These are phyloP conservation scores for Chaetura pelagica DNA, from an alignment of 2,113 vertebrate genomes.

Conservation along the genomic window DNA sequence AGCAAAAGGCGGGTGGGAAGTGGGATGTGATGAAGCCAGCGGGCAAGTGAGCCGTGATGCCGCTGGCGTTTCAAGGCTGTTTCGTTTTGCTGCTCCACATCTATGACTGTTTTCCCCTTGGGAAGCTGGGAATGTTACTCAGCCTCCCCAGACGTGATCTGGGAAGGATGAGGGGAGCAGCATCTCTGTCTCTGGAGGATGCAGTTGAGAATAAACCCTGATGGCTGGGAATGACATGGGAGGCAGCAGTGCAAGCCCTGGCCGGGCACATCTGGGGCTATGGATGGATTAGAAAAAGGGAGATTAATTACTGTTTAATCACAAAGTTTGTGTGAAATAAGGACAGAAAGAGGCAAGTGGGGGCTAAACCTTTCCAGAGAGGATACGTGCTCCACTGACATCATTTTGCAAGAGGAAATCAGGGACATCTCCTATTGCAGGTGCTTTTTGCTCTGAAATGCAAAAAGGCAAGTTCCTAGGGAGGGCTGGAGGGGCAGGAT, in stretches of 20 bases:
- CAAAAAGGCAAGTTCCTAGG: too few relatives aligned
- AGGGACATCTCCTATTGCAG: too few relatives aligned
- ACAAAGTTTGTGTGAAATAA: not conserved
- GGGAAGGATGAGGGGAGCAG: not conserved
- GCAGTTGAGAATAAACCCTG: not conserved
- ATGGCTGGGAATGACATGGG: not conserved
- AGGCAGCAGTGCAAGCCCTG: not conserved
- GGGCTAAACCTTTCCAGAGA: not conserved
- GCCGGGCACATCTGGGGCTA: not conserved
- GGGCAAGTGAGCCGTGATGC: not conserved
- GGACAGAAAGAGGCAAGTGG: not conserved
- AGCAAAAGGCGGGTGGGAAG: not conserved
- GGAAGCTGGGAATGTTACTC: not conserved
- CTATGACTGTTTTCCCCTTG: not conserved
- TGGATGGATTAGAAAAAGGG: not conserved
- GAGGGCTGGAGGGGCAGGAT: too few relatives aligned
- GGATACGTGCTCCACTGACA: not conserved
- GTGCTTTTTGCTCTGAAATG: too few relatives aligned
- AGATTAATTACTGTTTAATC: not conserved
- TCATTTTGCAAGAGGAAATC: too few relatives aligned
- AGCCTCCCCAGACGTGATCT: rapidly evolving
- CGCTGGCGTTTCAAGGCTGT: not conserved
- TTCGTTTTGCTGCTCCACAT: not conserved
- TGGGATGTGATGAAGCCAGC: not conserved
- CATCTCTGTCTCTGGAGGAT: rapidly evolving